phyloP scores from a whole-genome alignment of 2,888 invertebrate genomes.

The Cerceris ruficornis region DNA sequence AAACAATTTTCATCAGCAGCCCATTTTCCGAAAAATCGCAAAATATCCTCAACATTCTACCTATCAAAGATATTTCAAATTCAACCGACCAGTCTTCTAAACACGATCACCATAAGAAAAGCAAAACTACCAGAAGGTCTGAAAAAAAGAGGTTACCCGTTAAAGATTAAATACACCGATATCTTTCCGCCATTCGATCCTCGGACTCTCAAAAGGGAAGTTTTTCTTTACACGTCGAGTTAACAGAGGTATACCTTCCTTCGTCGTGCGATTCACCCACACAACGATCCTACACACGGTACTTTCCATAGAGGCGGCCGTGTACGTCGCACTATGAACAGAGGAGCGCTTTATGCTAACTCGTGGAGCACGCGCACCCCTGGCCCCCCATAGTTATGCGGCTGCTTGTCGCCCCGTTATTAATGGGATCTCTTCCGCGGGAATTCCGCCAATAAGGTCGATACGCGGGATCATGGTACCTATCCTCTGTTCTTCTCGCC shows the following conservation, averaged over 20 bases:
- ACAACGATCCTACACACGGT: neutral
- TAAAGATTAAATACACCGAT: conserved; percentile 3
- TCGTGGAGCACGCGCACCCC: conserved; percentile 39
- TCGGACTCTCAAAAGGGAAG: neutral
- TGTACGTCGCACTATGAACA: neutral
- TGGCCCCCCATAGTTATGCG: conserved; percentile 39
- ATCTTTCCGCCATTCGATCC: neutral
- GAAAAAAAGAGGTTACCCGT: neutral
- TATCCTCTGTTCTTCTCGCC: conserved; percentile 10
- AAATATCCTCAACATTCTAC: neutral
- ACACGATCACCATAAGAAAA: neutral
- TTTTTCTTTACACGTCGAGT: neutral
- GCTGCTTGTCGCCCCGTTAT: conserved; percentile 57
- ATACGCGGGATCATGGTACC: conserved; percentile 49
- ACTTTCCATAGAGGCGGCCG: neutral
- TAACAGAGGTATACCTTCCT: neutral
- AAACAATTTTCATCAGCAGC: too few relatives aligned
- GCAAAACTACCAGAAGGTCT: neutral
- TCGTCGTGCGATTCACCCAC: neutral
- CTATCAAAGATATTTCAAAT: neutral
- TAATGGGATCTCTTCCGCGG: conserved; percentile 57
- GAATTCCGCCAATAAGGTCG: conserved; percentile 60
- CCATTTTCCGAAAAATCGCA: too few relatives aligned
- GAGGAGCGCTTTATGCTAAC: conserved; percentile 34
- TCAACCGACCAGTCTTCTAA: neutral